Base-by-base conservation (phyloP, 2,888 invertebrate species). In the Platycheirus rosarum region DNA sequence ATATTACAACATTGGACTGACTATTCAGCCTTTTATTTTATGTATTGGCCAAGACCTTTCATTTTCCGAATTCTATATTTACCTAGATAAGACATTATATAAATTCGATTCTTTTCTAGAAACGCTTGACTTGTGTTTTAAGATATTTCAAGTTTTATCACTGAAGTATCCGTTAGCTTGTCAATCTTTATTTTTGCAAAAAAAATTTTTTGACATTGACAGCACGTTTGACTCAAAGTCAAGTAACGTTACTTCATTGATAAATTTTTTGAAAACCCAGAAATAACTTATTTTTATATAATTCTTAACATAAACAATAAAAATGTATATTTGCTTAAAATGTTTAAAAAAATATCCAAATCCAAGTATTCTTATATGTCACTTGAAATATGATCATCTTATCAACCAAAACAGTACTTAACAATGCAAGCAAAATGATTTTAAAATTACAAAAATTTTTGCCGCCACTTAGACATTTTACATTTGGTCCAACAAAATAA, bases 21-120 rank as follows among this genome's bases (percentile, higher is more conserved):
- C 84, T 14, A 75, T 85, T 40, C 84, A 85, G 55, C 84, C 85
- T 20, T 74, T 84, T 44, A 57, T 85, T 23, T 78, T 85, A 42
- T n/a, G n/a, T 7, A 8, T 32, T 32, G 29, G 29, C 1, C 23
- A 23, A 23, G 23, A 23, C 23, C 6, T 6, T 23, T 6, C 2
- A 23, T 23, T 23, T 23, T 23, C 23, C 6, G 23, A 23, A 23
- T 23, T 23, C 6, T 23, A 23, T 23, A 23, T 23, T 23, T 23
- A 23, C 23, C 6, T 23, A 23, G 23, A 23, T 23, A 23, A 23
- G 6, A 23, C 23, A 6, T 23, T 23, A 23, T 23, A 4, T 23
- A 23, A 23, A 23, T 23, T 23, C 6, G 23, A 23, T 6, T 23
- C 23, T 23, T 23, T 23, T 23, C 2, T 23, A 2, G 23, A 23